A percentile compares a stretch with the other conserved stretches of the same genome.
phyloP scores from a whole-genome alignment of 1,140 invertebrate species.

The Lamellibrachia luymesi region DNA sequence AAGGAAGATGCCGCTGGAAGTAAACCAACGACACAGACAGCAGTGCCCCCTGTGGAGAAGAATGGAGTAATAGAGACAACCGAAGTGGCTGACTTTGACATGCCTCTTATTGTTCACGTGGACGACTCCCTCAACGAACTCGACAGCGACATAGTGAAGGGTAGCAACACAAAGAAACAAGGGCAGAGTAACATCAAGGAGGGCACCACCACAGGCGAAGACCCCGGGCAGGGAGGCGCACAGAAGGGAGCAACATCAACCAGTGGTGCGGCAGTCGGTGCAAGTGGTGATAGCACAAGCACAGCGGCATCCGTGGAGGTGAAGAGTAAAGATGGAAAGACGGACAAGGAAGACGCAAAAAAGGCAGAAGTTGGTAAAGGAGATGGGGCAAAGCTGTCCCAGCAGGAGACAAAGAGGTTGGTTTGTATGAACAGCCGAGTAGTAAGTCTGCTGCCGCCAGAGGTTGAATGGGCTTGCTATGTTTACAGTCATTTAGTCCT shows the following conservation, averaged over 20 bases:
- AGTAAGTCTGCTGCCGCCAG: not conserved
- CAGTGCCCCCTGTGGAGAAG: not conserved
- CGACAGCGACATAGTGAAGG: slow-evolving; percentile 44
- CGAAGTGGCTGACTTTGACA: slow-evolving; percentile 25
- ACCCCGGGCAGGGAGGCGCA: slow-evolving; percentile 11
- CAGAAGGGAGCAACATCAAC: slow-evolving; percentile 21
- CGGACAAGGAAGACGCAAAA: slow-evolving; percentile 40
- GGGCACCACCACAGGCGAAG: slow-evolving; percentile 13
- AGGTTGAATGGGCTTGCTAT: not conserved
- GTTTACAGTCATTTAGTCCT: not conserved
- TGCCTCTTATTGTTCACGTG: slow-evolving; percentile 51
- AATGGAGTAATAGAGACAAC: not conserved
- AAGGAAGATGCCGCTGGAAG: not conserved
- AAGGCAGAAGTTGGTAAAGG: slow-evolving; percentile 15
- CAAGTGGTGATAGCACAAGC: slow-evolving; percentile 16
- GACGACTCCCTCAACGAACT: slow-evolving; percentile 54
- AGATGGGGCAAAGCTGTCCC: slow-evolving; percentile 1
- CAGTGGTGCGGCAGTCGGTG: slow-evolving; percentile 15
- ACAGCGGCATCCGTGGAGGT: slow-evolving; percentile 30
- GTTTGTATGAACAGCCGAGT: slow-evolving; percentile 36
- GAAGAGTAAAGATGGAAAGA: slow-evolving; percentile 39
- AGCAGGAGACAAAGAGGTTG: slow-evolving; percentile 48
- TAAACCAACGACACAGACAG: not conserved
- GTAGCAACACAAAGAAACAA: not conserved
- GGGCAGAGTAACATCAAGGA: slow-evolving; percentile 25